Percentiles rank a stretch among this genome's conserved stretches.
Conservation (phyloP, 1,140 invertebrate species). For the Drosophila malerkotliana region DNA sequence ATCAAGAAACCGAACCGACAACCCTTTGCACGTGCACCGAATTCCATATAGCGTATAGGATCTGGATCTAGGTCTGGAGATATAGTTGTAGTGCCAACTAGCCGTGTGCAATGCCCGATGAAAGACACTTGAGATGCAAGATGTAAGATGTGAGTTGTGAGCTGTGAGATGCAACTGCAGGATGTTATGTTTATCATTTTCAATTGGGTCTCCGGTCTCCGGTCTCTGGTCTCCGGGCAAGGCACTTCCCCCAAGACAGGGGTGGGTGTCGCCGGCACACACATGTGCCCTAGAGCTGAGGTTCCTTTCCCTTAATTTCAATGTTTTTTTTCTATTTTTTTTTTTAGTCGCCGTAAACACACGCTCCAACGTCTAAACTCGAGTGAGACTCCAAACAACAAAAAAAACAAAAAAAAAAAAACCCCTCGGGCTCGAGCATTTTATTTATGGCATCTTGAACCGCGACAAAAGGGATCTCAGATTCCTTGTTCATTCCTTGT, state of each 20-base stretch:
- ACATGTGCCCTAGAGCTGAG: constrained; percentile 20
- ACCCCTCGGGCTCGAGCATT: constrained; percentile 32
- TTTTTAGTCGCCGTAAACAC: constrained; percentile 30
- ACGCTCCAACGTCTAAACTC: constrained; percentile 39
- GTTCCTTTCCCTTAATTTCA: not conserved
- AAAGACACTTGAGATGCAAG: constrained; percentile 65
- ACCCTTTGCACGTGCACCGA: not conserved
- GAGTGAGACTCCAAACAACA: constrained; percentile 1
- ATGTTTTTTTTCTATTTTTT: not conserved
- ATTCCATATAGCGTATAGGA: not conserved
- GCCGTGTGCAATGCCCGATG: constrained; percentile 13
- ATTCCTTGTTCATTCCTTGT: constrained; percentile 27
- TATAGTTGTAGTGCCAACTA: not conserved
- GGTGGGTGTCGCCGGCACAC: not conserved
- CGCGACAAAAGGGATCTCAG: constrained; percentile 48
- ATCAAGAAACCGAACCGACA: not conserved
- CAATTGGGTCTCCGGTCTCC: constrained; percentile 54
- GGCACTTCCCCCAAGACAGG: constrained; percentile 15
- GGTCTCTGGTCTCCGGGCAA: constrained; percentile 41
- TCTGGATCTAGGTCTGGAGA: not conserved
- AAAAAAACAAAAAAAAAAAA: too few species aligned
- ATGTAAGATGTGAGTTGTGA: constrained; percentile 11
- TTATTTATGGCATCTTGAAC: constrained; percentile 63
- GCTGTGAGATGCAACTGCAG: constrained; percentile 61
- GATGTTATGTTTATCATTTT: constrained; percentile 72